Evolutionary conservation across 2,888 invertebrate genomes (phyloP).

Genomic region (Tridacna crocea): DNA sequence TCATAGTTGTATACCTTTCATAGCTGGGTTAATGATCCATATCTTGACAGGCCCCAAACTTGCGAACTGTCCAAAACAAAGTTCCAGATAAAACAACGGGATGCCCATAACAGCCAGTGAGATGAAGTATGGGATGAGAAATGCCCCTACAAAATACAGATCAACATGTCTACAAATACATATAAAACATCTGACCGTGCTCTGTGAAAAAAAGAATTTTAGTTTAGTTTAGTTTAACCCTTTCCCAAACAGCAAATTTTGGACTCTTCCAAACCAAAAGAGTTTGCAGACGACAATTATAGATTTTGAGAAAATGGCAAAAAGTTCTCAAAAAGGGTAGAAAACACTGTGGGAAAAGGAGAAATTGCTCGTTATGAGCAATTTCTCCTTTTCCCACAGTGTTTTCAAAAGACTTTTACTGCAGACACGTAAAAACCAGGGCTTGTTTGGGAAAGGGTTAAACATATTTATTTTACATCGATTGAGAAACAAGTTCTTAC

Average conservation of each 20-base stretch:
- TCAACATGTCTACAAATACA: not conserved
- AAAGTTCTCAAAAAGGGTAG: too few relatives aligned
- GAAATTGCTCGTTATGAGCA: not conserved
- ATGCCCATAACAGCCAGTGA: conserved; percentile 76
- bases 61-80: conserved; percentile 77
- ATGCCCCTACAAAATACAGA: conserved; percentile 66
- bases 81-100: conserved; percentile 78
- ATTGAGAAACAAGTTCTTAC: too few relatives aligned
- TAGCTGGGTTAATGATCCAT: conserved; percentile 76
- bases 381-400: not conserved
- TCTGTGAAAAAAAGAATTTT: too few relatives aligned
- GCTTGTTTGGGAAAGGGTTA: too few relatives aligned
- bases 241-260: too few relatives aligned
- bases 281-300: too few relatives aligned
- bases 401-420: not conserved
- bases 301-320: too few relatives aligned
- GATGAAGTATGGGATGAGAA: conserved; percentile 74
- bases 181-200: not conserved
- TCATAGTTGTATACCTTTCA: conserved; percentile 63
- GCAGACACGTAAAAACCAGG: too few relatives aligned
- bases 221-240: too few relatives aligned
- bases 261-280: too few relatives aligned
- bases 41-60: conserved; percentile 76
- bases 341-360: conserved; percentile 1
- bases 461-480: too few relatives aligned